A percentile compares a stretch with the other conserved stretches of the same genome.
Conservation (phyloP, 2,888 invertebrate species). For the Capitulum mitella region DNA sequence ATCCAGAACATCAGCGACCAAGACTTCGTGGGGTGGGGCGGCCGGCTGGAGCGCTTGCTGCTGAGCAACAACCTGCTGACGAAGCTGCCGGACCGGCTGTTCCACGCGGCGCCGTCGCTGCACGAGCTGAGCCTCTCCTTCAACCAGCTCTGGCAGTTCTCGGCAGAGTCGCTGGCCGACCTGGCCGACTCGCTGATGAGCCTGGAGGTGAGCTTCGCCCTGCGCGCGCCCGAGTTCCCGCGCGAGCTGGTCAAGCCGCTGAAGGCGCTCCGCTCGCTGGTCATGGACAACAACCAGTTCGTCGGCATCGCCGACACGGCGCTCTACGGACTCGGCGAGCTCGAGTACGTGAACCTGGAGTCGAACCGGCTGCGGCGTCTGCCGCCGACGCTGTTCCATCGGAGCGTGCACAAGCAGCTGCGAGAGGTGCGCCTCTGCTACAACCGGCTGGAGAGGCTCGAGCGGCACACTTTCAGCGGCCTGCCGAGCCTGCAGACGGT, state of each 20-base stretch:
- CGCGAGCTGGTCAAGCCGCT: constrained; percentile 66
- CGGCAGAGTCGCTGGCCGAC: constrained; percentile 69
- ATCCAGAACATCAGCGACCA: constrained; percentile 67
- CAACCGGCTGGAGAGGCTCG: constrained; percentile 64
- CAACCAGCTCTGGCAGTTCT: constrained; percentile 75
- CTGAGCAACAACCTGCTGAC: constrained; percentile 76
- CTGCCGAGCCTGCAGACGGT: constrained; percentile 66
- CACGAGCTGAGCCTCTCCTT: constrained; percentile 85
- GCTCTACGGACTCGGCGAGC: constrained; percentile 54
- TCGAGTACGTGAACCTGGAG: constrained; percentile 76
- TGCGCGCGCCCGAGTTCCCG: constrained; percentile 65
- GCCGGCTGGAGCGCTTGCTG: constrained; percentile 68
- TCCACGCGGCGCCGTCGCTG: constrained; percentile 64
- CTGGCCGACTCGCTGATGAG: constrained; percentile 68
- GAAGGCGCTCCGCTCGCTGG: constrained; percentile 68
- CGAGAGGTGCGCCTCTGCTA: constrained; percentile 72
- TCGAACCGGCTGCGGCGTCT: constrained; percentile 70
- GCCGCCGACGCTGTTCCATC: constrained; percentile 59
- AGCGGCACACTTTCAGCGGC: constrained; percentile 61
- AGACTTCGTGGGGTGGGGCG: constrained; percentile 70
- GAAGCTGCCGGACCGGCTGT: constrained; percentile 58
- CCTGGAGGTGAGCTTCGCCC: constrained; percentile 76
- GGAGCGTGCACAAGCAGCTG: constrained; percentile 61
- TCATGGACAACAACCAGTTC: constrained; percentile 82
- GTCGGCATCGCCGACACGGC: constrained; percentile 52